Percentiles rank a stretch among this genome's conserved stretches.
Evolutionary conservation across 2,888 invertebrate species (phyloP).

Genomic region (Eristalinus aeneus): DNA sequence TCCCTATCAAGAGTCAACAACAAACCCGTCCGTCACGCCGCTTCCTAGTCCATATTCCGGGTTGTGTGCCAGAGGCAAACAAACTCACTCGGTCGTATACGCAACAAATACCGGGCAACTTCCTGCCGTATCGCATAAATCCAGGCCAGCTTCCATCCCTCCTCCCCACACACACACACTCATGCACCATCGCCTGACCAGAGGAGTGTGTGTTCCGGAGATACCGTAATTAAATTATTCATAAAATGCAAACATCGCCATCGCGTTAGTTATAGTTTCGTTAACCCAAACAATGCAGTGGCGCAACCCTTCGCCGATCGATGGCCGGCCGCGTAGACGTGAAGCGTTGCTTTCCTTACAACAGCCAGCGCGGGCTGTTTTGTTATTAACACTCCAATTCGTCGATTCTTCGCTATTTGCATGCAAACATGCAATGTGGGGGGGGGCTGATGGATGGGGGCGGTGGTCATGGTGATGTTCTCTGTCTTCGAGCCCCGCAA

Average conservation of each 20-base stretch:
- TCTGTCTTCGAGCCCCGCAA: constrained; percentile 30
- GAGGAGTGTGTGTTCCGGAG: background rate
- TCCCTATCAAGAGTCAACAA: background rate
- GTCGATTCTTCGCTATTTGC: constrained; percentile 39
- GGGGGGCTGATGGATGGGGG: background rate
- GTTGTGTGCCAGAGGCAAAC: background rate
- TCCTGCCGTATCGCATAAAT: constrained; percentile 11
- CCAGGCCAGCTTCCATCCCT: background rate
- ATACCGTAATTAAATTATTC: constrained; percentile 63
- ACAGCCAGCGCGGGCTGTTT: constrained; percentile 37
- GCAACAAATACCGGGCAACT: constrained; percentile 12
- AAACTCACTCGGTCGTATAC: constrained; percentile 24
- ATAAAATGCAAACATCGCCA: constrained; percentile 54
- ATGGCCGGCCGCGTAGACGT: background rate
- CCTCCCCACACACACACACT: constrained; percentile 6
- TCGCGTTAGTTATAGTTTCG: constrained; percentile 60
- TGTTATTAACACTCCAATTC: constrained; percentile 68
- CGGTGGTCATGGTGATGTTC: background rate
- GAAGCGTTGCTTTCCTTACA: background rate
- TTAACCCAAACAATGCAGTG: constrained; percentile 56
- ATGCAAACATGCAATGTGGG: background rate
- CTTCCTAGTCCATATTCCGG: background rate
- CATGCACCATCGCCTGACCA: background rate
- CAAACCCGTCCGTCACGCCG: background rate
- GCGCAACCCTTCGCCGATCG: background rate